A percentile compares a stretch with the other conserved stretches of the same genome.
Conservation (phyloP, 2,113 vertebrate species). For the Tauraco erythrolophus region DNA sequence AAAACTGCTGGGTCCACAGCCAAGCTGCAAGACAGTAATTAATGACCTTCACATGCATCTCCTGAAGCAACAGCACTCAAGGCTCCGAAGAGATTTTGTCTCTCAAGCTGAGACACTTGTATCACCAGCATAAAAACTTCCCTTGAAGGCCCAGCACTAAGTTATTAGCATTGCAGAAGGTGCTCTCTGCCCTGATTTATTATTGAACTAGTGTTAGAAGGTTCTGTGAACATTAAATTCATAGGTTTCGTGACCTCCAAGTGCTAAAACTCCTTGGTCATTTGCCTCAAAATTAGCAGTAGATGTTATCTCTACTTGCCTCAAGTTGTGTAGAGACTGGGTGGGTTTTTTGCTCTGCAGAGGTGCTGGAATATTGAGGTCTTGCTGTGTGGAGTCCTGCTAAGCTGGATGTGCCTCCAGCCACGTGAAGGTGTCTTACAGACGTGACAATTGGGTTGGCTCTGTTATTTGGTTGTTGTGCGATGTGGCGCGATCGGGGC, state of each 20-base stretch:
- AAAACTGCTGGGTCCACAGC: background rate
- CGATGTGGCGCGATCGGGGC: no score
- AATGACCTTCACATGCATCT: background rate
- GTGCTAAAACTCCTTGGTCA: background rate
- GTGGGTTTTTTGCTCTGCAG: accelerated
- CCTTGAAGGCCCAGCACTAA: background rate
- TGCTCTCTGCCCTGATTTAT: background rate
- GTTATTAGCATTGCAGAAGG: background rate
- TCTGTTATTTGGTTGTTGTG: background rate
- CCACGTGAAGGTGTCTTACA: background rate
- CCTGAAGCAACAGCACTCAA: background rate
- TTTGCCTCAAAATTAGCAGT: background rate
- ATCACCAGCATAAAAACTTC: background rate
- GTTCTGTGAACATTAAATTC: background rate
- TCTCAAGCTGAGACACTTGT: background rate
- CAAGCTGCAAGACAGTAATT: background rate
- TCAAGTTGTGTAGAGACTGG: background rate
- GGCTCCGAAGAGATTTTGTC: background rate
- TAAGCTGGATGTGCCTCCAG: background rate
- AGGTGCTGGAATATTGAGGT: background rate
- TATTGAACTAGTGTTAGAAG: background rate
- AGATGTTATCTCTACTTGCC: background rate
- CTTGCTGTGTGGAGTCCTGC: background rate
- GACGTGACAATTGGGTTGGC: background rate
- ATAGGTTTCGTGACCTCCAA: background rate